Evolutionary conservation across 2,113 vertebrate genomes (phyloP).

Genomic region (Pachypanchax playfairii): DNA sequence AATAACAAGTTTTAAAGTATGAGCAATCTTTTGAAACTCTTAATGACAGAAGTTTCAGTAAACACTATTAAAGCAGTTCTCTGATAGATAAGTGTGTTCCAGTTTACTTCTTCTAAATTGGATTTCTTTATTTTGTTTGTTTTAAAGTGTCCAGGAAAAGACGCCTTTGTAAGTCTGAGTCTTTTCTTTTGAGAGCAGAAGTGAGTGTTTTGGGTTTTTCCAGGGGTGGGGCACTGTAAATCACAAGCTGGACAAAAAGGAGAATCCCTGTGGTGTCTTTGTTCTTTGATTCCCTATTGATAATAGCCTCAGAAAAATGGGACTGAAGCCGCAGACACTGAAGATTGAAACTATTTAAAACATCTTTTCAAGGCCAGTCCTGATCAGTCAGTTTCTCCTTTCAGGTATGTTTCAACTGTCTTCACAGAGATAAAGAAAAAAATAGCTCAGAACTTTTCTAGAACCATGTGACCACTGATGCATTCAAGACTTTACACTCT

Average conservation of each 20-base stretch:
- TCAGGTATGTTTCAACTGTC: conserved; percentile 15
- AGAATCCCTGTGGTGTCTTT: conserved; percentile 45
- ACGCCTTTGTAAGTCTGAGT: not conserved
- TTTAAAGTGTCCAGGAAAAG: too few species aligned
- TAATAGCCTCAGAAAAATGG: conserved; percentile 24
- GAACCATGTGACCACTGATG: conserved; percentile 22
- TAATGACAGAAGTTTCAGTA: not conserved
- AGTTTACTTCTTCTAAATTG: too few species aligned
- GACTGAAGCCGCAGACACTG: conserved; percentile 59
- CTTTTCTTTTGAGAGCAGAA: not conserved
- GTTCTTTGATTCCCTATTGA: conserved; percentile 42
- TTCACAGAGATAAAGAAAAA: not conserved
- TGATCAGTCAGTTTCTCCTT: conserved; percentile 23
- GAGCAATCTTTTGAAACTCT: not conserved
- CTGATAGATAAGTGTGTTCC: too few species aligned
- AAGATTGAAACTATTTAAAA: conserved; percentile 8
- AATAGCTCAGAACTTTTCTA: not conserved
- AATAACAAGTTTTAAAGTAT: not conserved
- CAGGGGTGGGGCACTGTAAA: conserved; percentile 45
- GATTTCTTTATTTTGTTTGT: too few species aligned
- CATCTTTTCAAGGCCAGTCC: not conserved
- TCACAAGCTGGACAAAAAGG: conserved; percentile 44
- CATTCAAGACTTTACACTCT: conserved; percentile 35
- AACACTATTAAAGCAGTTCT: too few species aligned
- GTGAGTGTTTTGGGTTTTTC: conserved; percentile 1